phyloP scores from a whole-genome alignment of 92 coral and sea anemone species.

The Heteractis magnifica region DNA sequence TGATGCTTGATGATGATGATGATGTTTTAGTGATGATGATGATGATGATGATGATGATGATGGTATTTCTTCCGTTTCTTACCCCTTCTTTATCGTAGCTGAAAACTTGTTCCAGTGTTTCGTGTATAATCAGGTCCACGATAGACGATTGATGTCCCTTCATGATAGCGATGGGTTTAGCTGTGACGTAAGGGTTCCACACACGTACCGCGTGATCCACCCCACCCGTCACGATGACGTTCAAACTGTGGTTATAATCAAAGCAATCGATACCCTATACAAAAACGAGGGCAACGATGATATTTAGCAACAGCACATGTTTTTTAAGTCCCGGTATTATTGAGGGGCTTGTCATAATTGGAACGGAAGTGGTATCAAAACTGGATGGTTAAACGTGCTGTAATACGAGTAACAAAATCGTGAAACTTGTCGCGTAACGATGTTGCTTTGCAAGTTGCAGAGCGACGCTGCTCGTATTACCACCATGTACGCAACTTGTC shows the following conservation, averaged over 20 bases:
- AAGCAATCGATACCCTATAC: slow-evolving; percentile 91
- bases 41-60: not conserved
- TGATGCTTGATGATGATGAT: not conserved
- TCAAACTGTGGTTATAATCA: slow-evolving; percentile 70
- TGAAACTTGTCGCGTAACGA: too few species aligned
- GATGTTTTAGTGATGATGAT: not conserved
- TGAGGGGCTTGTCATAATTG: not conserved
- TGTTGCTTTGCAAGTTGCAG: too few species aligned
- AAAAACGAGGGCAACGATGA: not conserved
- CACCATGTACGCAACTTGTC: too few species aligned
- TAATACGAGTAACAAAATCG: too few species aligned
- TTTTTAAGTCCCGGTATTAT: not conserved
- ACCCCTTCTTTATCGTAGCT: slow-evolving; percentile 97
- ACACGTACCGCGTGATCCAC: slow-evolving; percentile 94
- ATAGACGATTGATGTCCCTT: slow-evolving; percentile 90
- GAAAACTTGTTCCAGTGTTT: slow-evolving; percentile 72
- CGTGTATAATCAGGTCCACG: slow-evolving; percentile 78
- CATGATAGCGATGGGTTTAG: slow-evolving; percentile 87
- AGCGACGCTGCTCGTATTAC: too few species aligned
- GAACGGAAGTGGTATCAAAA: too few species aligned
- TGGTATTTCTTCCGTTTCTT: not conserved
- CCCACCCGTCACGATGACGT: slow-evolving; percentile 89
- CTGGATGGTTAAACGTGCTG: too few species aligned
- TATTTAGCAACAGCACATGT: too few species aligned
- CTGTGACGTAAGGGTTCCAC: slow-evolving; percentile 97